phyloP scores from a whole-genome alignment of 2,797 vertebrate species.

The Poecilia picta region DNA sequence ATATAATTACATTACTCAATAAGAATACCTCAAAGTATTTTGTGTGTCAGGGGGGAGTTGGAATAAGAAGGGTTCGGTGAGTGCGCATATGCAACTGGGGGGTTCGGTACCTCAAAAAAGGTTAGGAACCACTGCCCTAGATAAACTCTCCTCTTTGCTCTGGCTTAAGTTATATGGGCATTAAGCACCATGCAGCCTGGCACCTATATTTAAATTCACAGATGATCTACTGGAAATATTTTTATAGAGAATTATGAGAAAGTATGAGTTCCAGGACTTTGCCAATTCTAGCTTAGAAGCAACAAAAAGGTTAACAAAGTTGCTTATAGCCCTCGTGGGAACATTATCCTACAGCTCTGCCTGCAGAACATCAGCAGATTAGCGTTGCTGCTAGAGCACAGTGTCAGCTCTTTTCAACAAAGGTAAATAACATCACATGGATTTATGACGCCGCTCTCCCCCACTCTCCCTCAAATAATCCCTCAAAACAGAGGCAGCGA shows the following conservation, averaged over 20 bases:
- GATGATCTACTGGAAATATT: constrained; percentile 48
- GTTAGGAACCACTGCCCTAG: too few relatives aligned
- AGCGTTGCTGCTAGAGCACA: constrained; percentile 26
- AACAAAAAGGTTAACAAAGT: constrained; percentile 15
- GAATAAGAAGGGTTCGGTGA: too few relatives aligned
- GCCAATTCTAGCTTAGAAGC: constrained; percentile 7
- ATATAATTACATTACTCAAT: too few relatives aligned
- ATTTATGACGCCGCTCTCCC: constrained; percentile 52
- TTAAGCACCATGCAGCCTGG: constrained; percentile 39
- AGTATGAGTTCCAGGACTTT: constrained; percentile 4
- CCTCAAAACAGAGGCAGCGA: constrained; percentile 56
- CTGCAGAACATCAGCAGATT: constrained; percentile 31
- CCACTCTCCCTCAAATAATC: constrained; percentile 58
- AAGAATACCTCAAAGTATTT: too few relatives aligned
- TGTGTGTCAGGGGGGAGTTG: too few relatives aligned
- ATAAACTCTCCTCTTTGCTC: constrained; percentile 43
- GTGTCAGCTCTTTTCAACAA: constrained; percentile 38
- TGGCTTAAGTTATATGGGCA: constrained; percentile 35
- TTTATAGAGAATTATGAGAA: constrained; percentile 35
- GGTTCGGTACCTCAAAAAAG: too few relatives aligned
- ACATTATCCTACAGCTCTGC: constrained; percentile 7
- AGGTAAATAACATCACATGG: constrained; percentile 61
- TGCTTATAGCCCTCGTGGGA: constrained; percentile 2
- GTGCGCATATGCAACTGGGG: too few relatives aligned
- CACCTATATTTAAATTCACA: constrained; percentile 55